Evolutionary conservation across 92 coral and sea anemone genomes (phyloP).

Genomic region (Anthopleura xanthogrammica): DNA sequence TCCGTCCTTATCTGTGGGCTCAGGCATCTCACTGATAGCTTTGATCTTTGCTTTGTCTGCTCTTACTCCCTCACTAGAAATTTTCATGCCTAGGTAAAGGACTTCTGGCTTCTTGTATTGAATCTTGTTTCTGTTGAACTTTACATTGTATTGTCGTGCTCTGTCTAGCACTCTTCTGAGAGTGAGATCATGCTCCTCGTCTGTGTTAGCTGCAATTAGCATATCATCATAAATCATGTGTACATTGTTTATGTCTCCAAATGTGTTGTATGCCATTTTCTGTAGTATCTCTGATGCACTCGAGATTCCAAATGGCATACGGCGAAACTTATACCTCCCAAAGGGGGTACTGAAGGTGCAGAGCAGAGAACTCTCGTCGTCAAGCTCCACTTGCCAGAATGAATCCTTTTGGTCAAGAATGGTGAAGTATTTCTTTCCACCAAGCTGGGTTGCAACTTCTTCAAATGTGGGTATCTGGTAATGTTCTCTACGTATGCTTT

Average conservation of each 20-base stretch:
- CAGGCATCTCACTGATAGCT: no score
- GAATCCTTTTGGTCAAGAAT: constrained; percentile 41
- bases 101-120: no score
- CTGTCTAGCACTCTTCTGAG: constrained; percentile 9
- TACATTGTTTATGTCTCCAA: constrained; percentile 47
- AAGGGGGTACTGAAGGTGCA: constrained; percentile 53
- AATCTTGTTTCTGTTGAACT: constrained; percentile 4
- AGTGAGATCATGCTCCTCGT: constrained; percentile 36
- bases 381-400: constrained; percentile 49
- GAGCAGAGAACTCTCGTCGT: constrained; percentile 43
- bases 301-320: constrained; percentile 38
- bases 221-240: constrained; percentile 45
- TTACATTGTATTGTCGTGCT: constrained; percentile 1
- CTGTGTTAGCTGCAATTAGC: constrained; percentile 39
- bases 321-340: constrained; percentile 29
- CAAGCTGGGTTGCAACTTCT: constrained; percentile 15
- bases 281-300: constrained; percentile 42
- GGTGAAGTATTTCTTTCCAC: constrained; percentile 36
- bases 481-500: constrained; percentile 24
- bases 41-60: no score
- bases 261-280: constrained; percentile 43
- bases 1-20: no score
- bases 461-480: constrained; percentile 20
- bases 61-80: no score
- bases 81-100: no score